Conservation (phyloP, 2,113 vertebrate species). For the Brevimyrus niger region DNA sequence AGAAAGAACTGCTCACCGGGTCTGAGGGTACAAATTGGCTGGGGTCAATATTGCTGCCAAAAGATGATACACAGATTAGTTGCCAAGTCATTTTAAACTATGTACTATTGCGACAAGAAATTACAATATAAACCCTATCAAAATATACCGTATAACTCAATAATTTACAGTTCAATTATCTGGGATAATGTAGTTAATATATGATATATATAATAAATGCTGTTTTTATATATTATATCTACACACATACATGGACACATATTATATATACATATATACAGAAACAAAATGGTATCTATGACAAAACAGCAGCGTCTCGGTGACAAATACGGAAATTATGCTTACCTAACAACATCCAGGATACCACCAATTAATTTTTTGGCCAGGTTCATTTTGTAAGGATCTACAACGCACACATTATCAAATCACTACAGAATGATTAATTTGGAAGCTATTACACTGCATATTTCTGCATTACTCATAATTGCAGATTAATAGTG, state of each 20-base stretch:
- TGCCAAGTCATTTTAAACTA: background rate
- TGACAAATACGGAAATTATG: background rate
- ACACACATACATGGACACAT: too few relatives aligned
- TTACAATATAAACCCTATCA: background rate
- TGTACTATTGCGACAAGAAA: background rate
- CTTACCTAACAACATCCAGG: slow-evolving; percentile 56
- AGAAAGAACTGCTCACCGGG: slow-evolving; percentile 49
- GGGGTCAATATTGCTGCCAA: slow-evolving; percentile 58
- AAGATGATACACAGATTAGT: background rate
- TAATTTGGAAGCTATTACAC: background rate
- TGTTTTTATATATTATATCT: too few relatives aligned
- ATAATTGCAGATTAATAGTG: background rate
- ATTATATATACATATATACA: too few relatives aligned
- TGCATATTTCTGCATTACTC: background rate
- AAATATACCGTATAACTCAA: background rate
- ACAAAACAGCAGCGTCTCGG: background rate
- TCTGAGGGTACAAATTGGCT: slow-evolving; percentile 48
- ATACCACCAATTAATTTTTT: slow-evolving; percentile 46
- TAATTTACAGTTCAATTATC: background rate
- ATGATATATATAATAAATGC: too few relatives aligned
- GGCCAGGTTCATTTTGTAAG: slow-evolving; percentile 49
- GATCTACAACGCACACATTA: background rate
- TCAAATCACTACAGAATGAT: background rate
- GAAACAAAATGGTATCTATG: background rate
- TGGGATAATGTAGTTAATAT: too few relatives aligned